These are phyloP conservation scores for Hirtodrosophila histrioides DNA, from an alignment of 2,888 invertebrate genomes.

Conservation along the genomic window DNA sequence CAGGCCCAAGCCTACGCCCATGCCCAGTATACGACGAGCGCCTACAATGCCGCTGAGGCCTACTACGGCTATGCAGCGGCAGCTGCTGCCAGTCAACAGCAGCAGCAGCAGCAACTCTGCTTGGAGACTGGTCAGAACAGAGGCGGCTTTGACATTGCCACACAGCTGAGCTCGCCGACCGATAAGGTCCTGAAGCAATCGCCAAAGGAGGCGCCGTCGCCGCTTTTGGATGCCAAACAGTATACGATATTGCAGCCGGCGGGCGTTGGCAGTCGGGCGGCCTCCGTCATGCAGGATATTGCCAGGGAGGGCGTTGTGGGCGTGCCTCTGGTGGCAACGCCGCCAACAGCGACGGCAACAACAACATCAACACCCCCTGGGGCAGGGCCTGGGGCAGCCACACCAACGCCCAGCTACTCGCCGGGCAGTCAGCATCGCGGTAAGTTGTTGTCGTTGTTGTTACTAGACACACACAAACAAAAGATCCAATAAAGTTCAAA, in stretches of 20 bases:
- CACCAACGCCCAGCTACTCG: slow-evolving; percentile 87
- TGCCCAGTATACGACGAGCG: slow-evolving; percentile 61
- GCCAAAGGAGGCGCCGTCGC: slow-evolving; percentile 8
- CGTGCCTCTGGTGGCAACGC: slow-evolving; percentile 84
- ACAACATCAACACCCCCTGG: slow-evolving; percentile 6
- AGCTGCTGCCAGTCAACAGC: slow-evolving; percentile 63
- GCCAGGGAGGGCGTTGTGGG: slow-evolving; percentile 88
- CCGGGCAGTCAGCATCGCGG: slow-evolving; percentile 92
- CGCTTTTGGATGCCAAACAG: slow-evolving; percentile 87
- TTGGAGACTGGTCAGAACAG: too few relatives aligned
- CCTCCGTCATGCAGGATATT: slow-evolving; percentile 92
- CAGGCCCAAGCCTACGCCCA: slow-evolving; percentile 49
- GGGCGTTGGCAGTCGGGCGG: slow-evolving; percentile 91
- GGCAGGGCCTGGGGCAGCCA: slow-evolving; percentile 9
- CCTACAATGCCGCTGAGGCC: slow-evolving; percentile 72
- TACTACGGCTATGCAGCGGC: slow-evolving; percentile 78
- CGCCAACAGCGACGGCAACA: slow-evolving; percentile 37
- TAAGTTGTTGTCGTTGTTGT: slow-evolving; percentile 85
- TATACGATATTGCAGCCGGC: slow-evolving; percentile 95
- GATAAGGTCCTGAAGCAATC: slow-evolving; percentile 34
- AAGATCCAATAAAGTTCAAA: not conserved
- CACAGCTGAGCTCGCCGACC: slow-evolving; percentile 49
- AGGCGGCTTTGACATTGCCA: slow-evolving; percentile 50
- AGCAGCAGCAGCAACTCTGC: slow-evolving; percentile 37
- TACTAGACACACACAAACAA: slow-evolving; percentile 40